phyloP scores from a whole-genome alignment of 2,797 vertebrate species.

The Tadarida brasiliensis region DNA sequence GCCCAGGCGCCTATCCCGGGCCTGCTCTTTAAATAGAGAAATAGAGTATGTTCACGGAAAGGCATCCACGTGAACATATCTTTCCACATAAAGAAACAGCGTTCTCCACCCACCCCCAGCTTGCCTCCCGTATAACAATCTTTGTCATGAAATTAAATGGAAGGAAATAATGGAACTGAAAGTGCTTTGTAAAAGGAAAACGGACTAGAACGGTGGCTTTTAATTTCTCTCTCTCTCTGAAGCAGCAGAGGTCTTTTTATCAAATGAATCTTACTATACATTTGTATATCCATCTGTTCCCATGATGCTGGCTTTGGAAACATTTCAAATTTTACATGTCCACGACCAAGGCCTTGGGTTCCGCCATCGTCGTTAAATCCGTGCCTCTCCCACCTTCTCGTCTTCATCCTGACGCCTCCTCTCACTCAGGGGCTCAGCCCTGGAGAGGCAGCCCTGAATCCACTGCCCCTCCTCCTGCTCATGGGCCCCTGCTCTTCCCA shows the following conservation, averaged over 20 bases:
- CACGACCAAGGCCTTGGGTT: neutral
- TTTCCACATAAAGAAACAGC: neutral
- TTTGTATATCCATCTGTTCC: neutral
- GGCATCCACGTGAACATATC: neutral
- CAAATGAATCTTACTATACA: neutral
- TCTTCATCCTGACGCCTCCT: neutral
- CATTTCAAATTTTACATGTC: neutral
- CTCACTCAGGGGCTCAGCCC: neutral
- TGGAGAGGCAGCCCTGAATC: neutral
- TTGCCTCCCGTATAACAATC: neutral
- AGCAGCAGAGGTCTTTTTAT: neutral
- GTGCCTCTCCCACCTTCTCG: neutral
- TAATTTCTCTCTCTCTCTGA: neutral
- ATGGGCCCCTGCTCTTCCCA: neutral
- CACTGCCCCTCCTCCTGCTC: neutral
- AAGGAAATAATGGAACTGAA: slow-evolving; percentile 7
- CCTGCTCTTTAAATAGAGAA: neutral
- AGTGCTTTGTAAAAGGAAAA: slow-evolving; percentile 21
- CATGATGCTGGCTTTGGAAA: neutral
- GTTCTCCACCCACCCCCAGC: neutral
- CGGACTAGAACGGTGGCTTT: neutral
- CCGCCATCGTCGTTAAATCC: neutral
- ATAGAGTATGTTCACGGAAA: neutral
- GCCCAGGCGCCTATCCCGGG: neutral
- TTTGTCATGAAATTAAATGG: slow-evolving; percentile 20